These are phyloP conservation scores for Gadus macrocephalus DNA, from an alignment of 2,113 vertebrate species.

Conservation along the genomic window DNA sequence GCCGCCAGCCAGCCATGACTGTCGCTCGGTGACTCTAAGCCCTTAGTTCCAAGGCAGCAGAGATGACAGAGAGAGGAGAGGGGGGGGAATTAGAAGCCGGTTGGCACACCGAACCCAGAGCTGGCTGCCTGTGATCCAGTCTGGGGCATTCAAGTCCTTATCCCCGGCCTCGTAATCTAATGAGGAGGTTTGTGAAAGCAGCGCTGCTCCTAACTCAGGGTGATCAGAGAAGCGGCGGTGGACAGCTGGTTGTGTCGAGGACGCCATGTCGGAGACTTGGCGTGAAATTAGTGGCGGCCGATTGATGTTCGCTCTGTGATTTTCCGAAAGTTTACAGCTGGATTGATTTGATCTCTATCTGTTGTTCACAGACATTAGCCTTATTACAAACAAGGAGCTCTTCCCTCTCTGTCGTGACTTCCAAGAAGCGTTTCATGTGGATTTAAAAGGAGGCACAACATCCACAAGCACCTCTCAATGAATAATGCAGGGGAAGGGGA, in stretches of 20 bases:
- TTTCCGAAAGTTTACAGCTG: slow-evolving; percentile 12
- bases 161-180: slow-evolving; percentile 43
- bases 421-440: no score
- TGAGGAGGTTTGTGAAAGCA: slow-evolving; percentile 41
- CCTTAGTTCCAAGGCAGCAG: no score
- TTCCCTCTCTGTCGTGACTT: not conserved
- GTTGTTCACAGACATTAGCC: not conserved
- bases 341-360: slow-evolving; percentile 15
- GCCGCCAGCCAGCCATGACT: no score
- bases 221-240: slow-evolving; percentile 10
- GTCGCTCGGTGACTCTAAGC: no score
- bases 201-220: slow-evolving; percentile 33
- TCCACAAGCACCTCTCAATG: no score
- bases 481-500: no score
- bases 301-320: not conserved
- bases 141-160: slow-evolving; percentile 56
- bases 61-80: not conserved
- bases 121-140: slow-evolving; percentile 14
- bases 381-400: not conserved
- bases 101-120: slow-evolving; percentile 33
- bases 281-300: slow-evolving; percentile 12
- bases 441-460: no score
- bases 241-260: not conserved
- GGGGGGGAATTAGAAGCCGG: slow-evolving; percentile 52
- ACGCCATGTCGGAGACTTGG: not conserved